Evolutionary conservation across 2,888 invertebrate species (phyloP), one percentile per base, ranked within the genome.

Genomic region (Athripsodes cinereus): DNA sequence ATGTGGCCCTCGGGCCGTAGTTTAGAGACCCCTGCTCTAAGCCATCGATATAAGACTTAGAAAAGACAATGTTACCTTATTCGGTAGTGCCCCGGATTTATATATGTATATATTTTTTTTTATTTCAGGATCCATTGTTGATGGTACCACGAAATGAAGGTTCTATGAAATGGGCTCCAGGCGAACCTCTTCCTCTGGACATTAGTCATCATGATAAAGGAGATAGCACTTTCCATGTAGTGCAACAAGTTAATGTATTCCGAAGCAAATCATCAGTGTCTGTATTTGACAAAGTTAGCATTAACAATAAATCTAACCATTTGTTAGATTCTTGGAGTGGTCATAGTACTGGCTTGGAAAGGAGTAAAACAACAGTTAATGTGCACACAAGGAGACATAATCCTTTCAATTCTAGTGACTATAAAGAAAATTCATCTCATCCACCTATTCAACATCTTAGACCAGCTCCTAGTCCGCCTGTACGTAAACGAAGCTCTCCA

Each of bases 91-190:
- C n/a, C n/a, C n/a, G n/a, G n/a, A n/a, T n/a, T n/a, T n/a, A n/a
- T n/a, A n/a, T n/a, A n/a, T n/a, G n/a, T n/a, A n/a, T n/a, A n/a
- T n/a, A n/a, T n/a, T n/a, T 20, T 48, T n/a, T 57, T 31, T 49
- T 22, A 16, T 68, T 70, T n/a, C 68, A 79, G 79, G 79, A 84
- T 69, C 84, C 84, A 1, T 70, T 84, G 11, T 69, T 84, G 44
- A 71, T 83, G 69, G 82, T 81, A 64, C 84, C 83, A 10, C 74
- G 83, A 63, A 84, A 84, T 69, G 80, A 81, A 63, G 84, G 83
- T 18, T 78, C 79, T 8, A 78, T 75, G 66, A 66, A 74, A 58
- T 79, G 74, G 77, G 79, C 75, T 11, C 78, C 78, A 0, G 66
- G 76, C 1, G 69, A 75, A 55, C 77, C 78, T 1, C 75, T 75